phyloP scores from a whole-genome alignment of 2,113 vertebrate genomes.

The Ciconia stormi region DNA sequence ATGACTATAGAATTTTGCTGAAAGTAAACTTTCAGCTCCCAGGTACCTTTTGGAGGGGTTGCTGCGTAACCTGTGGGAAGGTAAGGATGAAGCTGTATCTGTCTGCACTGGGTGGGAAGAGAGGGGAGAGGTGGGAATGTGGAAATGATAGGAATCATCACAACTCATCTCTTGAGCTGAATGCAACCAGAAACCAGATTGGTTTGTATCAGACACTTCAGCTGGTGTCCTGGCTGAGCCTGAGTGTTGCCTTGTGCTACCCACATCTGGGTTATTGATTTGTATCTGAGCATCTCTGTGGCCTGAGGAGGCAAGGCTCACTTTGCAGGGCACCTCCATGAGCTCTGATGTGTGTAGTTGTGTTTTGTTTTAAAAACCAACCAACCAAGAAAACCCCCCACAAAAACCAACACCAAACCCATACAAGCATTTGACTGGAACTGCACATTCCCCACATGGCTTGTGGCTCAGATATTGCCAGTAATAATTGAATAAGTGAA shows the following conservation, averaged over 20 bases:
- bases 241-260: background rate
- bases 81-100: background rate
- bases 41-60: background rate
- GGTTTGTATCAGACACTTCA: background rate
- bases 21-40: background rate
- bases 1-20: background rate
- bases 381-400: background rate
- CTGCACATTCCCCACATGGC: fast-evolving
- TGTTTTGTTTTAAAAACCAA: background rate
- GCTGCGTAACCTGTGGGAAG: background rate
- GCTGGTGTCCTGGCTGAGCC: background rate
- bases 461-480: background rate
- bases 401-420: background rate
- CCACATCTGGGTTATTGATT: background rate
- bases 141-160: background rate
- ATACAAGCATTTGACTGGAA: background rate
- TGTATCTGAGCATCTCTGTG: background rate
- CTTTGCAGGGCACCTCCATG: background rate
- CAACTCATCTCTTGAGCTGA: background rate
- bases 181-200: background rate
- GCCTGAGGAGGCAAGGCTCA: background rate
- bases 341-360: background rate
- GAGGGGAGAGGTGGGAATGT: background rate
- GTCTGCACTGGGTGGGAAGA: background rate
- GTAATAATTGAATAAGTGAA: background rate